Percentiles rank a stretch among this genome's conserved stretches.
Conservation (phyloP, 1,140 invertebrate genomes). For the Orius laevigatus region DNA sequence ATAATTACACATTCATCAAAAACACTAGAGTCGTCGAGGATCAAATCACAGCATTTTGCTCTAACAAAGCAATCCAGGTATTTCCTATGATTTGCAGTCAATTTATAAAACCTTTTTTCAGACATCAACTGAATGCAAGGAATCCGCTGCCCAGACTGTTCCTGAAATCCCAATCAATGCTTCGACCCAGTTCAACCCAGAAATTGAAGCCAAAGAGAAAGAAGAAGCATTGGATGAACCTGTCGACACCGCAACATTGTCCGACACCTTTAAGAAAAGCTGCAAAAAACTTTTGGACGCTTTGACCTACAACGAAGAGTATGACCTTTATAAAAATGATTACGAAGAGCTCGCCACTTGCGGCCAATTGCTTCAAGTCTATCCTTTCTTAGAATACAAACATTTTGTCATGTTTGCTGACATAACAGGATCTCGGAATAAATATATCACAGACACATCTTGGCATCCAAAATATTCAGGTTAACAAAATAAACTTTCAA, state of each 20-base stretch:
- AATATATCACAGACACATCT: conserved; percentile 41
- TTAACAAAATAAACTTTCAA: conserved; percentile 6
- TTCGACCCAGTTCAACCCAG: conserved; percentile 41
- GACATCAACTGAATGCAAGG: conserved; percentile 14
- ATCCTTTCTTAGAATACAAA: conserved; percentile 26
- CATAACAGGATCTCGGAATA: conserved; percentile 36
- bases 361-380: conserved; percentile 23
- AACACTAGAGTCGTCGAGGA: not conserved
- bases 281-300: conserved; percentile 7
- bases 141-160: conserved; percentile 39
- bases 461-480: conserved; percentile 50
- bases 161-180: conserved; percentile 43
- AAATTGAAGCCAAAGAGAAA: conserved; percentile 18
- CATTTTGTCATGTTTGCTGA: conserved; percentile 45
- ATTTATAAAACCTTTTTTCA: not conserved
- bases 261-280: not conserved
- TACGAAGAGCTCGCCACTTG: conserved; percentile 33
- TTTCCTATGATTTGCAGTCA: not conserved
- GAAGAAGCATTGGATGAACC: conserved; percentile 5
- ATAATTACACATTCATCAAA: not conserved
- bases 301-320: conserved; percentile 23
- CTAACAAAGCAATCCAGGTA: conserved; percentile 1
- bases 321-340: conserved; percentile 48
- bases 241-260: not conserved
- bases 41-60: not conserved